Base-by-base conservation (phyloP, 2,113 vertebrate genomes). In the Beaufortia kweichowensis region DNA sequence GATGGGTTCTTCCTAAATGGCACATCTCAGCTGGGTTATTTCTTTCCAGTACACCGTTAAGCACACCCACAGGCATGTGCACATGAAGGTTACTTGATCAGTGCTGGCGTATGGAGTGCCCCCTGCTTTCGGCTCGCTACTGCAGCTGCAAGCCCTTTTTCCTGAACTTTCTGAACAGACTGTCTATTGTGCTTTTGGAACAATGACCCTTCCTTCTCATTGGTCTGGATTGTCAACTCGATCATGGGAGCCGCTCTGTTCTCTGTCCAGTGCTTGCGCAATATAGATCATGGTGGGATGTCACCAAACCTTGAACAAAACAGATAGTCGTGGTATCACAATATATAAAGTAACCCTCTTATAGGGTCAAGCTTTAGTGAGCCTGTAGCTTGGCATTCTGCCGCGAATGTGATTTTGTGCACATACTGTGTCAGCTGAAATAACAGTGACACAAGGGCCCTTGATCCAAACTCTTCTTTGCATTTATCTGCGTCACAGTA, bases 101-200 rank as follows among this genome's bases (percentile, higher is more conserved):
- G 35, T 39, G 21, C 56, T 62, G 39, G 76, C 80, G 77, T 76
- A 84, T 82, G 74, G 53, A 10, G 76, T 76, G 61, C 72, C 55
- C 82, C 81, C 86, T 87, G 39, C 85, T 74, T 76, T 80, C 31
- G 46, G 31, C 65, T 41, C 84, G 82, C 78, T 88, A 15, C 85
- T 81, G 84, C 87, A 85, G 87, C 86, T 88, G 90, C 10, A 75
- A 0, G 35, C 82, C 91, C 90, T 88, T 85, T 87, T 86, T 90
- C 87, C 87, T 89, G 87, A 87, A 90, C 85, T 91, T 87, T 89
- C 84, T 75, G 82, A 90, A 95, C 93, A 95, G 89, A 89, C 83
- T 85, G 79, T 85, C 92, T 93, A 93, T 96, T 97, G 94, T 98
- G 82, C 89, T 86, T 74, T 75, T 86, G 88, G 90, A 90, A 96